Evolutionary conservation across 2,113 vertebrate genomes (phyloP), one percentile per base, ranked within the genome.

Genomic region (Riparia riparia): DNA sequence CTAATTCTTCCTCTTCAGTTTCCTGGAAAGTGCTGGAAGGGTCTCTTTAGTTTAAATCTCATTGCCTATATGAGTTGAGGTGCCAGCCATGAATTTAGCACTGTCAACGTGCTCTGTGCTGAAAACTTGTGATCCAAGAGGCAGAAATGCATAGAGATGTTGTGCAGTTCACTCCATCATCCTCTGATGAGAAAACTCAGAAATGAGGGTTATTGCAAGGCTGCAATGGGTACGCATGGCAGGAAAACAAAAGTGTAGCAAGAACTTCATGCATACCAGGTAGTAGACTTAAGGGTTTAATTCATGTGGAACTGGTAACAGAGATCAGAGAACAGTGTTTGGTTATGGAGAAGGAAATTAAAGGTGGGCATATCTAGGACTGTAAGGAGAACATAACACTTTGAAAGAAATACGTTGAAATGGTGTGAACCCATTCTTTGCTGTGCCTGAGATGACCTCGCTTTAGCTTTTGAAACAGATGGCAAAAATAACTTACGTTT

Each of bases 181-280:
- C 31, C 18, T 82, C 51, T 91, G 32, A 51, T 70, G 56, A 81
- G 73, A 81, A 68, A 37, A 49, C 42, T 69, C 49, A 69, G 41
- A 92, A 88, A 32, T 2, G 0, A 60, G 45, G 14, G 9, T 51
- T 77, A 11, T n/a, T 68, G 42, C 0, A 0, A 65, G 34, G 44
- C 58, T 90, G 49, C 1, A 2, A 1, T 89, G 21, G n/a, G 19
- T 80, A 28, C 0, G 0, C 0, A 0, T 71, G 61, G 41, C 49
- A 61, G 37, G 34, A 71, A 80, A 69, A 44, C 57, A 53, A 60
- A 88, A 42, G 22, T 1, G 1, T 42, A 12, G 9, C 12, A 80
- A 54, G 58, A 79, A 29, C 45, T 82, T 76, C 10, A 8, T 42
- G 53, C 17, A 2, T 53, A 17, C 5, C 41, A 32, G 53, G 15